These are phyloP conservation scores for Orchesella cincta DNA, from an alignment of 1,140 invertebrate species.

Conservation along the genomic window DNA sequence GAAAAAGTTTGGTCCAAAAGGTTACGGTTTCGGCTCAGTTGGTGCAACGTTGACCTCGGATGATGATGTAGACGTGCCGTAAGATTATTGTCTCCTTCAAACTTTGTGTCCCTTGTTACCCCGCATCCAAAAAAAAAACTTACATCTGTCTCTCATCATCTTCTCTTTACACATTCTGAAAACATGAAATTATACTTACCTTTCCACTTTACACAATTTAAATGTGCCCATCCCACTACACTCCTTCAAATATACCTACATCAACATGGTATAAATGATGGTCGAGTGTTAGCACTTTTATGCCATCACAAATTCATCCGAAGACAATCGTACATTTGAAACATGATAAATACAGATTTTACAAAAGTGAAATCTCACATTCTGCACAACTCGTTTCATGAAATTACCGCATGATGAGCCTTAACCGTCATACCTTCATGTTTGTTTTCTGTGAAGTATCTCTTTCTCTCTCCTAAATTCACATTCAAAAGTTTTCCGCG, in stretches of 20 bases:
- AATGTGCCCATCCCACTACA: no score
- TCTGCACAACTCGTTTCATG: background rate
- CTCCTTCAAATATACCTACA: no score
- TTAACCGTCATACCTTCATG: background rate
- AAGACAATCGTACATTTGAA: no score
- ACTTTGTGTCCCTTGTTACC: constrained; percentile 26
- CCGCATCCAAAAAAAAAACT: background rate
- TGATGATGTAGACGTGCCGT: constrained; percentile 35
- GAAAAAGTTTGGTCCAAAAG: constrained; percentile 82
- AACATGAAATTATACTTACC: no score
- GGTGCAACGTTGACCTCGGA: constrained; percentile 55
- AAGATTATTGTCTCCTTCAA: constrained; percentile 13
- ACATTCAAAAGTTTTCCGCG: background rate
- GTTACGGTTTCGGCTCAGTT: constrained; percentile 75
- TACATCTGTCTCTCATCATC: background rate
- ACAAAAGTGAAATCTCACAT: no score
- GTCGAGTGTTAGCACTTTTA: no score
- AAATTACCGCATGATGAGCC: constrained; percentile 17
- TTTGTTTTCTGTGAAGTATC: background rate
- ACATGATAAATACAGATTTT: no score
- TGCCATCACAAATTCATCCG: no score
- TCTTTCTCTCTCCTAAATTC: background rate
- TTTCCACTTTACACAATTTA: no score
- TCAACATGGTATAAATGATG: no score
- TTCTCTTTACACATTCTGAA: background rate